Percentiles rank a stretch among this genome's conserved stretches.
Conservation (phyloP, 2,888 invertebrate genomes). For the Rhaphigaster nebulosa region DNA sequence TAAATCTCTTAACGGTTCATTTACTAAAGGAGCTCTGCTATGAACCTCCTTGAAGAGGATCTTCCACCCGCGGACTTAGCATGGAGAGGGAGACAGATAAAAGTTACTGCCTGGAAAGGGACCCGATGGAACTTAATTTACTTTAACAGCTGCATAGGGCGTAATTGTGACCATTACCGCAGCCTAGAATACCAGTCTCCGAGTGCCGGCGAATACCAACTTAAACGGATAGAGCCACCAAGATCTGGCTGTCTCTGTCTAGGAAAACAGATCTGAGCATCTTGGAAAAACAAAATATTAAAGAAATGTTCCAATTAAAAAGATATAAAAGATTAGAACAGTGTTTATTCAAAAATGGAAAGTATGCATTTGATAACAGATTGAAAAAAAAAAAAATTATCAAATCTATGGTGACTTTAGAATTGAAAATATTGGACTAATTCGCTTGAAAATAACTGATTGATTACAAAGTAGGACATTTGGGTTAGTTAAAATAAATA, state of each 20-base stretch:
- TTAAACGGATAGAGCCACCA: neutral
- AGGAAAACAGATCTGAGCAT: neutral
- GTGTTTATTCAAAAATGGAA: too few relatives aligned
- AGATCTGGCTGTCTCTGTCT: neutral
- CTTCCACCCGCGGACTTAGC: neutral
- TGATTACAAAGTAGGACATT: too few relatives aligned
- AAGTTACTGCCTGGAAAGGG: neutral
- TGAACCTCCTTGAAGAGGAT: neutral
- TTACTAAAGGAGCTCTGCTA: neutral
- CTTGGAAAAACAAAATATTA: neutral
- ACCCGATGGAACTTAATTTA: conserved; percentile 26
- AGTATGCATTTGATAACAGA: too few relatives aligned
- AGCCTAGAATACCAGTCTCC: neutral
- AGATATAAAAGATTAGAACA: neutral
- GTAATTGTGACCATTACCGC: conserved; percentile 14
- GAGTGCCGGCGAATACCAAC: neutral
- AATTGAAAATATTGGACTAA: too few relatives aligned
- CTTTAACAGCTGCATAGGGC: conserved; percentile 18
- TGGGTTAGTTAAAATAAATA: too few relatives aligned
- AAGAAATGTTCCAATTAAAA: neutral
- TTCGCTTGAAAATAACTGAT: too few relatives aligned
- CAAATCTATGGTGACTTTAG: too few relatives aligned
- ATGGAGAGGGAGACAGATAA: neutral
- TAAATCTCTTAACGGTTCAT: neutral
- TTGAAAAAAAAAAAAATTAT: too few relatives aligned